Evolutionary conservation across 2,797 vertebrate species (phyloP).

Genomic region (Thamnophis elegans): DNA sequence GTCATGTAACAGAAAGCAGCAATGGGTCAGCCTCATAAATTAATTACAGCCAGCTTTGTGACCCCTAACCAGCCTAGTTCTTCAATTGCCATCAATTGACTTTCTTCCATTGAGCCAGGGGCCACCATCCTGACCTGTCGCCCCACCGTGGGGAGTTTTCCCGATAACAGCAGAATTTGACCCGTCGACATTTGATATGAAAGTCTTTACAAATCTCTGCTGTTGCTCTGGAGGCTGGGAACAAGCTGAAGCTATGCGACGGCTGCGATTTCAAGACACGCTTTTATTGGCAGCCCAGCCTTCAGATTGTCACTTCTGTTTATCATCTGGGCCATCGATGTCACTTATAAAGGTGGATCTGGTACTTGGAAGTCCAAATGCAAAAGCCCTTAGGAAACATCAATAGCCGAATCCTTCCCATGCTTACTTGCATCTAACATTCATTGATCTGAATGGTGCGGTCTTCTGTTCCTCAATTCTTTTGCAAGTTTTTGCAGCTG

Average conservation of each 20-base stretch:
- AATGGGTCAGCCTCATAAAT: constrained; percentile 49
- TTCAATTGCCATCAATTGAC: constrained; percentile 41
- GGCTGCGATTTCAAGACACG: not conserved
- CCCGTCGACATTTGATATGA: not conserved
- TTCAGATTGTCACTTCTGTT: not conserved
- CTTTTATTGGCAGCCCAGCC: not conserved
- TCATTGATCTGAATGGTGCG: not conserved
- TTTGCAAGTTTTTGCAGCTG: not conserved
- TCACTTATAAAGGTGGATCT: not conserved
- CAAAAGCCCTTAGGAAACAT: not conserved
- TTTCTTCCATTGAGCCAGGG: constrained; percentile 34
- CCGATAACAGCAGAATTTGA: not conserved
- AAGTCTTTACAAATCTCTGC: constrained; percentile 33
- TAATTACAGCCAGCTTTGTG: constrained; percentile 47
- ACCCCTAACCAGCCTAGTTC: constrained; percentile 41
- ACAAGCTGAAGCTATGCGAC: not conserved
- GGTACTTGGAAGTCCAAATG: not conserved
- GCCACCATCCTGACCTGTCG: constrained; percentile 19
- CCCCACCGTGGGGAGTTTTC: not conserved
- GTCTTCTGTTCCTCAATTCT: not conserved
- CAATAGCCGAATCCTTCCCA: not conserved
- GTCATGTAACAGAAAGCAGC: constrained; percentile 31
- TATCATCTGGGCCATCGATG: not conserved
- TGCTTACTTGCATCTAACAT: not conserved
- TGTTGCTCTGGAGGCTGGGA: not conserved